Evolutionary conservation across 2,113 vertebrate genomes (phyloP).

Genomic region (Lophochroa leadbeateri): DNA sequence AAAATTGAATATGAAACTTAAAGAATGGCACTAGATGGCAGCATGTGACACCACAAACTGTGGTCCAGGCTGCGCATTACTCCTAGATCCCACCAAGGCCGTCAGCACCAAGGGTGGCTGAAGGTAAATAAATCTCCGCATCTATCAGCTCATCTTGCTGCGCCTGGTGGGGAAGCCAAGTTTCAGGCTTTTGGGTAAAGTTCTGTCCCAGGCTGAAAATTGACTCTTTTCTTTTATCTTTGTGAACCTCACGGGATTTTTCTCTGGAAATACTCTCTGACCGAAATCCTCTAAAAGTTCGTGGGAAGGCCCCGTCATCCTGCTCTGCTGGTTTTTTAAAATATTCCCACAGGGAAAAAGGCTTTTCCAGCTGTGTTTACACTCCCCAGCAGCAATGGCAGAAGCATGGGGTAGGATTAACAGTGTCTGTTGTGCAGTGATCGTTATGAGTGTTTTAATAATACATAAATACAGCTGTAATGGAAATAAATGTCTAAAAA

Average conservation of each 20-base stretch:
- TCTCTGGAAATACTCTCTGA: background rate
- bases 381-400: background rate
- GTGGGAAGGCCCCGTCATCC: background rate
- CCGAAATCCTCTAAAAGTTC: background rate
- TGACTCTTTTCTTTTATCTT: background rate
- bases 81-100: background rate
- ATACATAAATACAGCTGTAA: rapidly evolving
- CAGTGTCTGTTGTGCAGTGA: background rate
- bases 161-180: background rate
- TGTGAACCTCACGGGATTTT: background rate
- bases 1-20: background rate
- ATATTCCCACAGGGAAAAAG: background rate
- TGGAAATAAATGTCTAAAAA: background rate
- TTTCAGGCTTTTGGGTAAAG: background rate
- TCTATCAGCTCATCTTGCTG: background rate
- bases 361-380: background rate
- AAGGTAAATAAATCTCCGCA: background rate
- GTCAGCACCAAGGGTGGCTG: background rate
- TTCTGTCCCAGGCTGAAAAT: background rate
- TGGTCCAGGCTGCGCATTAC: background rate
- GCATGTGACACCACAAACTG: conserved; percentile 61
- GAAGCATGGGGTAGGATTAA: background rate
- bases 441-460: background rate
- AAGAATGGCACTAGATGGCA: conserved; percentile 75
- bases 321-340: background rate